Base-by-base conservation (phyloP, 2,113 vertebrate genomes). In the Nothoprocta pentlandii region DNA sequence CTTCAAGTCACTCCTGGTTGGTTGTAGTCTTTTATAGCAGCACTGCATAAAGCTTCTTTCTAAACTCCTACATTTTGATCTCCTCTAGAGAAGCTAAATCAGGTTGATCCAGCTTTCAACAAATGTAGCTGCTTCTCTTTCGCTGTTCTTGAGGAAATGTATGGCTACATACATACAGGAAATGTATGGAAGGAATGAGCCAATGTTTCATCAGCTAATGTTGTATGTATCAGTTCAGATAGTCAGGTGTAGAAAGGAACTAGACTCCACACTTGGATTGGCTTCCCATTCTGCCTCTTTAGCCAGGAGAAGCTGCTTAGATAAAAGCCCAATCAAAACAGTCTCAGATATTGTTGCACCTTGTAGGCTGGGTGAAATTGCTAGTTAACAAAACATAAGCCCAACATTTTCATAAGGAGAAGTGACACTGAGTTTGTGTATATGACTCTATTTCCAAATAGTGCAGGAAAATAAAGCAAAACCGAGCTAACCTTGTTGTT, bases 311-410 rank as follows among this genome's bases (percentile, higher is more conserved):
- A 94, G 36, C 54, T 80, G 77, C 16, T 26, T 92, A 95, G 82
- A 70, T 61, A 88, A 85, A 49, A 84, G 68, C 93, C 66, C 36
- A 34, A n/a, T 87, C 87, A 79, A 79, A 87, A 39, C 28, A 51
- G 10, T 74, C n/a, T 76, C 76, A 53, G 82, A 70, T 79, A 79
- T 25, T n/a, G 30, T 68, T 71, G 21, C 49, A n/a, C 34, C 89
- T 94, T 85, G 70, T 73, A 94, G 87, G 58, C 77, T 84, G 15
- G 58, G 22, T 84, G 73, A 92, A 85, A 92, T 54, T 32, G 10
- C 10, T 74, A 22, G 6, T 74, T 93, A 81, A 46, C 34, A 80
- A 91, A 88, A 91, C 79, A 70, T 66, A 84, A 91, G 12, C 53
- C 42, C 77, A 89, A 93, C 90, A 63, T 36, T 73, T 71, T 70